Conservation (phyloP, 2,113 vertebrate species). For the Scomber japonicus region DNA sequence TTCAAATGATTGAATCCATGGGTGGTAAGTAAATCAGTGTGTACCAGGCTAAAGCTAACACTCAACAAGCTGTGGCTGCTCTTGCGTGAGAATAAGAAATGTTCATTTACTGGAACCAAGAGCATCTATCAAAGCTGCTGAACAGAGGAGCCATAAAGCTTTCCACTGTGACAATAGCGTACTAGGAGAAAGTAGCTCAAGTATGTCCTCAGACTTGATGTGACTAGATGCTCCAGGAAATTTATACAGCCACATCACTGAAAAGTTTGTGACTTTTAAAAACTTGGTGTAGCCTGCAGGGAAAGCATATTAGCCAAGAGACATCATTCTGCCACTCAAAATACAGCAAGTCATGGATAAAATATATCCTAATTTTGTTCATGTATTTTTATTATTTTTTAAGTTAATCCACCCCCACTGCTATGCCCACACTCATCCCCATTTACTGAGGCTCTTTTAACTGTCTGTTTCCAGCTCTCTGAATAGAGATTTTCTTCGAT, state of each 20-base stretch:
- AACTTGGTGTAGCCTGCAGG: conserved; percentile 36
- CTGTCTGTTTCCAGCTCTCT: conserved; percentile 63
- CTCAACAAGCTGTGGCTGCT: conserved; percentile 61
- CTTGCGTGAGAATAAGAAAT: conserved; percentile 55
- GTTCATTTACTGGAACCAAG: conserved; percentile 61
- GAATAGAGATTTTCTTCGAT: conserved; percentile 79
- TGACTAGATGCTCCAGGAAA: conserved; percentile 45
- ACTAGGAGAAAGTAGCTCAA: conserved; percentile 43
- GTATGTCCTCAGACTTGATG: conserved; percentile 43
- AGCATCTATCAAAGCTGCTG: conserved; percentile 54
- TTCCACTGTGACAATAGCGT: conserved; percentile 44
- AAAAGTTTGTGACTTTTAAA: conserved; percentile 50
- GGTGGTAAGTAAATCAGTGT: conserved; percentile 57
- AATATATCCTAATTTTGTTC: conserved; percentile 48
- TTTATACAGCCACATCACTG: not conserved
- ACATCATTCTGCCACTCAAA: conserved; percentile 27
- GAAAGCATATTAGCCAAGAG: conserved; percentile 55
- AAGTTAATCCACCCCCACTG: conserved; percentile 12
- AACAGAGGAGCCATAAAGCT: conserved; percentile 39
- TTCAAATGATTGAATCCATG: conserved; percentile 52
- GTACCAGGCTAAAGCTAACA: conserved; percentile 40
- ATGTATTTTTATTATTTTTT: conserved; percentile 31
- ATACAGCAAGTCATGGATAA: conserved; percentile 53
- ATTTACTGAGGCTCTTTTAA: conserved; percentile 37
- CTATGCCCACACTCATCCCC: conserved; percentile 27